These are phyloP conservation scores for Thereuonema tuberculata DNA, from an alignment of 1,140 invertebrate genomes.

Conservation along the genomic window DNA sequence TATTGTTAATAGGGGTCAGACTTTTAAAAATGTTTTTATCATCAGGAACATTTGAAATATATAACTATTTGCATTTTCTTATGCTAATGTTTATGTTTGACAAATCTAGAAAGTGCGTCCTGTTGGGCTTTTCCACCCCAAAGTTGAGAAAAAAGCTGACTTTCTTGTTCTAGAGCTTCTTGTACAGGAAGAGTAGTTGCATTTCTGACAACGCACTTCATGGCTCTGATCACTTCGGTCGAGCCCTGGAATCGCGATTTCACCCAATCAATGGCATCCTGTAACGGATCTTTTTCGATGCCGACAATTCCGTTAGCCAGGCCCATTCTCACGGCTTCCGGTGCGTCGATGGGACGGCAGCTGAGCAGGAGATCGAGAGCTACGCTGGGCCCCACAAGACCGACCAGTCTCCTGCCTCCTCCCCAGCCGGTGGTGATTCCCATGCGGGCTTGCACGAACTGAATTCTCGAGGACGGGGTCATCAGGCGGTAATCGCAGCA, in stretches of 20 bases:
- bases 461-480: slow-evolving; percentile 30
- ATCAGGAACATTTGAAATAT: too few relatives aligned
- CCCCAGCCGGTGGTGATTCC: slow-evolving; percentile 45
- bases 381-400: slow-evolving; percentile 32
- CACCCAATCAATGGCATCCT: slow-evolving; percentile 31
- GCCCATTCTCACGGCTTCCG: slow-evolving; percentile 32
- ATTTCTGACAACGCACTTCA: slow-evolving; percentile 32
- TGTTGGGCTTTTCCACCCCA: slow-evolving; percentile 36
- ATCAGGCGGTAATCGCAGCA: slow-evolving; percentile 43
- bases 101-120: slow-evolving; percentile 23
- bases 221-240: slow-evolving; percentile 27
- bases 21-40: too few relatives aligned
- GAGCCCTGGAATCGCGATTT: slow-evolving; percentile 19
- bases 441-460: slow-evolving; percentile 44
- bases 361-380: slow-evolving; percentile 37
- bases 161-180: slow-evolving; percentile 31
- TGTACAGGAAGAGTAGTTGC: slow-evolving; percentile 18
- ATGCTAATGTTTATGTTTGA: too few relatives aligned
- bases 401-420: slow-evolving; percentile 34
- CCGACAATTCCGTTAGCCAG: slow-evolving; percentile 26
- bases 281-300: slow-evolving; percentile 16
- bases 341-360: slow-evolving; percentile 26
- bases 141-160: slow-evolving; percentile 31
- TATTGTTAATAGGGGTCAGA: too few relatives aligned
- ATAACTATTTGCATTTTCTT: too few relatives aligned